phyloP scores from a whole-genome alignment of 2,113 vertebrate genomes.

The Alectura lathami region DNA sequence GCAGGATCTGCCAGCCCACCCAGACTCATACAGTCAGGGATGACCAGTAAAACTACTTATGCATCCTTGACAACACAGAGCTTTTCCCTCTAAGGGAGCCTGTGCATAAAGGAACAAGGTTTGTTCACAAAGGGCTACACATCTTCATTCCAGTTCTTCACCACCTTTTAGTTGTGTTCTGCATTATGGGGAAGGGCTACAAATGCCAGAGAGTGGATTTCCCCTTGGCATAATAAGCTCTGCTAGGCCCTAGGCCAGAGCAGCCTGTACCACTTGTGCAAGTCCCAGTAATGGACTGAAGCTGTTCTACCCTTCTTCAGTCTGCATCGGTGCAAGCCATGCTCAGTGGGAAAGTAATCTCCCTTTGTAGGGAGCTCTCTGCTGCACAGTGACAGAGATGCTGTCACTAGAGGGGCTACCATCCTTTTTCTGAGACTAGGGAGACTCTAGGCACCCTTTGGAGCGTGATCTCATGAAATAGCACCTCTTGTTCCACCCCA shows the following conservation, averaged over 20 bases:
- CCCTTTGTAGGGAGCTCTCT: background rate
- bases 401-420: background rate
- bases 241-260: background rate
- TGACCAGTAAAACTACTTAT: background rate
- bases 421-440: background rate
- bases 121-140: slow-evolving; percentile 48
- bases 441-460: background rate
- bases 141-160: slow-evolving; percentile 27
- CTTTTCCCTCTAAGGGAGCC: background rate
- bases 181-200: background rate
- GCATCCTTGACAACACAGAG: background rate
- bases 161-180: background rate
- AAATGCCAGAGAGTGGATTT: background rate
- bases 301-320: background rate
- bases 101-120: background rate
- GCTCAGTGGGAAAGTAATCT: background rate
- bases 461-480: background rate
- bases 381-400: background rate
- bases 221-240: background rate
- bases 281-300: background rate
- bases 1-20: background rate
- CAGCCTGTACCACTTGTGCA: background rate
- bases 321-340: background rate
- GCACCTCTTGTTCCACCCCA: background rate
- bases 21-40: background rate